Base-by-base conservation (phyloP, 2,113 vertebrate genomes). In the Anser cygnoides region DNA sequence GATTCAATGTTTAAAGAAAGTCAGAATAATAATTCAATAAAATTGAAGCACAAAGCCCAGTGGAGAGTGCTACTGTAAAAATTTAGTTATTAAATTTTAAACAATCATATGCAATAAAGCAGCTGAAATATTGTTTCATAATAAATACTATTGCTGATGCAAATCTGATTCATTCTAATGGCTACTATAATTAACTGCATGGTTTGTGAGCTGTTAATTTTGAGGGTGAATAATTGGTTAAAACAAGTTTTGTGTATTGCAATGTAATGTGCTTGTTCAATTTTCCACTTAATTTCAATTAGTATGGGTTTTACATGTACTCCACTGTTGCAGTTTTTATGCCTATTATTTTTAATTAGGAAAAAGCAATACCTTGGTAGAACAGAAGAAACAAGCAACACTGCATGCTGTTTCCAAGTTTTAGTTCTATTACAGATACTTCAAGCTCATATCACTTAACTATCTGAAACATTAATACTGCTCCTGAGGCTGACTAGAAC, bases 211-310 rank as follows among this genome's bases (percentile, higher is more conserved):
- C 72, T 89, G 58, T 92, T 87, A 70, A 96, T 97, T 97, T 87
- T 93, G 91, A 43, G 67, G 65, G 84, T 92, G 90, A 94, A 92
- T 92, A 95, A 85, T 93, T 96, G 84, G 49, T 74, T 94, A 93
- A 95, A 95, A 35, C 19, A 73, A 90, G 29, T 73, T 97, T 96
- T 96, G 74, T 91, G 52, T 66, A 83, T 76, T 80, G 59, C 26
- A 80, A 37, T 88, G 43, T 96, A 87, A 94, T 95, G 90, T 0
- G 1, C 86, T 95, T 97, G 95, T 94, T 90, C 65, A 96, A 94
- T 96, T 95, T 97, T 97, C 92, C 97, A 95, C 93, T 95, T 95
- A 96, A 95, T 97, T 97, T 95, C 79, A 94, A 93, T 95, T 96
- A 96, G 71, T 92, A 84, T 66, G 73, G 46, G 59, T 55, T 92